Evolutionary conservation across 1,140 invertebrate species (phyloP).

Genomic region (Drosophila truncata): DNA sequence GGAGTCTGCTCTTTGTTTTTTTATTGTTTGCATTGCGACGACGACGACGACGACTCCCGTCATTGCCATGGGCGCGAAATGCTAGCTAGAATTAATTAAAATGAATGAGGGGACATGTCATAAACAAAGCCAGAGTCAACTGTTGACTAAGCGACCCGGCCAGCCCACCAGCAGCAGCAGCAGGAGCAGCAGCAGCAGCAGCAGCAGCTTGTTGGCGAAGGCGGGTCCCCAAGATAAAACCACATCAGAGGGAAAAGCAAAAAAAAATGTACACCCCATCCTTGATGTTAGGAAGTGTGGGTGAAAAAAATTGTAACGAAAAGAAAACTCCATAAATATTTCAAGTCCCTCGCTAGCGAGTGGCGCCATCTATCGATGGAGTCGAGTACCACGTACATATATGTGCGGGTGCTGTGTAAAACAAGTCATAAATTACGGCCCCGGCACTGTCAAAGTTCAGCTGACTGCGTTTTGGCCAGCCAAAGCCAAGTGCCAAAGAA

Average conservation of each 20-base stretch:
- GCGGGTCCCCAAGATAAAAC: conserved; percentile 72
- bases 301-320: conserved; percentile 63
- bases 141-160: conserved; percentile 74
- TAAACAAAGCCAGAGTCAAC: conserved; percentile 79
- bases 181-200: conserved; percentile 1
- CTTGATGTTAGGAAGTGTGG: neutral
- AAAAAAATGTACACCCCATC: conserved; percentile 3
- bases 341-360: conserved; percentile 71
- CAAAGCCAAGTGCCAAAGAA: conserved; percentile 79
- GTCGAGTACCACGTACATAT: conserved; percentile 33
- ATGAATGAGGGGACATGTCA: conserved; percentile 84
- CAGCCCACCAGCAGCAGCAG: conserved; percentile 9
- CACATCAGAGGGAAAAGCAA: conserved; percentile 65
- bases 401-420: conserved; percentile 72
- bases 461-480: conserved; percentile 77
- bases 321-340: conserved; percentile 82
- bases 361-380: conserved; percentile 78
- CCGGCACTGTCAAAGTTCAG: conserved; percentile 79
- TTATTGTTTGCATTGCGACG: conserved; percentile 80
- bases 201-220: conserved; percentile 40
- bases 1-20: conserved; percentile 40
- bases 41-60: conserved; percentile 70
- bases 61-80: conserved; percentile 80
- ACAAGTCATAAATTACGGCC: conserved; percentile 80
- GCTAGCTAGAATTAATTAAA: conserved; percentile 81